Conservation (phyloP, 2,797 vertebrate genomes). For the Caiman crocodilus region DNA sequence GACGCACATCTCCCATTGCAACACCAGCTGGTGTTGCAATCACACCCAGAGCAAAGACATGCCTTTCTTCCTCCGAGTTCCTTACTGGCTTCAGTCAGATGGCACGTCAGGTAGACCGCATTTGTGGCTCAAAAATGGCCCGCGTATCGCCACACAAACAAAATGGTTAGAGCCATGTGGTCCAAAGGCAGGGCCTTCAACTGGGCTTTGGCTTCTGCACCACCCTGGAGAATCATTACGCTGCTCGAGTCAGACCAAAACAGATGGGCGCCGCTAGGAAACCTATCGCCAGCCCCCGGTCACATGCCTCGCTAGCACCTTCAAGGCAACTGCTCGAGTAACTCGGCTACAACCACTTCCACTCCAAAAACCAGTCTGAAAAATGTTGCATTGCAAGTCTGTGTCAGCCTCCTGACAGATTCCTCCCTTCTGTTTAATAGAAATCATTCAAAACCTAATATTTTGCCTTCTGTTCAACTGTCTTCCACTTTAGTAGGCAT, state of each 20-base stretch:
- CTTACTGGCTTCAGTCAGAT: neutral
- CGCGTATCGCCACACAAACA: neutral
- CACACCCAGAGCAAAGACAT: neutral
- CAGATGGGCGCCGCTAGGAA: neutral
- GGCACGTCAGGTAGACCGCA: neutral
- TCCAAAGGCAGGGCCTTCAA: neutral
- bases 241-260: neutral
- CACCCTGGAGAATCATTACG: neutral
- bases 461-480: constrained; percentile 1
- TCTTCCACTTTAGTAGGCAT: constrained; percentile 13
- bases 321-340: constrained; percentile 33
- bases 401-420: neutral
- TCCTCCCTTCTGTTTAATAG: neutral
- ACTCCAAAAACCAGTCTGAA: neutral
- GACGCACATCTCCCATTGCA: accelerated
- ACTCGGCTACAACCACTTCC: neutral
- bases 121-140: neutral
- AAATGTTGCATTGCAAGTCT: neutral
- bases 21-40: neutral
- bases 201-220: neutral
- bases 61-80: neutral
- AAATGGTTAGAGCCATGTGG: neutral
- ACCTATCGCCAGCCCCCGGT: neutral
- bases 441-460: neutral
- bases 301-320: neutral